A percentile compares a stretch with the other conserved stretches of the same genome.
phyloP scores from a whole-genome alignment of 2,113 vertebrate species.

The Numida meleagris region DNA sequence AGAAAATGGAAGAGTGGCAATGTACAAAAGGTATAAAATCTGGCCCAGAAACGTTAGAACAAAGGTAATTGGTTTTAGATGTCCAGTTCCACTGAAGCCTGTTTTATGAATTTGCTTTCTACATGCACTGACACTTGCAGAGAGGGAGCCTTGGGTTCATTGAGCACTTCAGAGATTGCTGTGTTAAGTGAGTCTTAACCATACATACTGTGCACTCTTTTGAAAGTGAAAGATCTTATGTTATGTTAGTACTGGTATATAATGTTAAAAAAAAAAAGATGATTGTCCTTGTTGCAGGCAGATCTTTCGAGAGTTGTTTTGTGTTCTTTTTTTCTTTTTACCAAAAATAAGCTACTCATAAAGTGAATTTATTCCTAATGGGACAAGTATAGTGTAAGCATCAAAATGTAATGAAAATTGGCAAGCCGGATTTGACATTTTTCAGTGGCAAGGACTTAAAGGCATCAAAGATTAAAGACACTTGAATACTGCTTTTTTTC shows the following conservation, averaged over 20 bases:
- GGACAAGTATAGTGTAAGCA: neutral
- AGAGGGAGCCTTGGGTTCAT: slow-evolving; percentile 65
- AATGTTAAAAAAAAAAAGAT: neutral
- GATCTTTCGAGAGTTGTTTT: neutral
- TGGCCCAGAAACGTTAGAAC: slow-evolving; percentile 11
- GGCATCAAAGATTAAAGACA: slow-evolving; percentile 81
- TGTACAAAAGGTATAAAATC: slow-evolving; percentile 5
- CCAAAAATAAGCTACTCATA: slow-evolving; percentile 26
- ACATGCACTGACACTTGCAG: slow-evolving; percentile 55
- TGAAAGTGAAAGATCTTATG: slow-evolving; percentile 1
- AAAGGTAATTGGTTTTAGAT: neutral
- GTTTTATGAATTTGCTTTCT: slow-evolving; percentile 21
- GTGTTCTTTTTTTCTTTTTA: neutral
- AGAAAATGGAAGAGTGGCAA: neutral
- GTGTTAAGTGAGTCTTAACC: slow-evolving; percentile 36
- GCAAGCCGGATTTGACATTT: slow-evolving; percentile 12
- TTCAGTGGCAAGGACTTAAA: slow-evolving; percentile 44
- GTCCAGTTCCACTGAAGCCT: neutral
- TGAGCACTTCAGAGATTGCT: slow-evolving; percentile 64
- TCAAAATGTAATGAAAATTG: neutral
- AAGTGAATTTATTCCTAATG: neutral
- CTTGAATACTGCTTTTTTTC: slow-evolving; percentile 62
- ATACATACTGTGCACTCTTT: neutral
- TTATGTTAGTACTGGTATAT: slow-evolving; percentile 42
- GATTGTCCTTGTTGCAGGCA: neutral